Percentiles rank a stretch among this genome's conserved stretches.
phyloP scores from a whole-genome alignment of 2,113 vertebrate genomes.

The Strix aluco region DNA sequence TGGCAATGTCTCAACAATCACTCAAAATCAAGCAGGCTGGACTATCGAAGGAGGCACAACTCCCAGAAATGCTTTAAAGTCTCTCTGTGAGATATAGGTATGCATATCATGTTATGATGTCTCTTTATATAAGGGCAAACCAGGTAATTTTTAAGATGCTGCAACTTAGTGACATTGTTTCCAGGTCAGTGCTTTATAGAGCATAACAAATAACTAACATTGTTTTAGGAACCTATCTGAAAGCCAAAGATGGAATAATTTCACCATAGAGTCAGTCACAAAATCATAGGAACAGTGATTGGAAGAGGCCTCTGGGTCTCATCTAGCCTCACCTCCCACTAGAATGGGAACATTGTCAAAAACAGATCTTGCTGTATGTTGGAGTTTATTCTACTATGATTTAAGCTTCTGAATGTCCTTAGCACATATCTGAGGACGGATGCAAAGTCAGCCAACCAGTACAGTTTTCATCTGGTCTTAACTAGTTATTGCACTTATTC shows the following conservation, averaged over 20 bases:
- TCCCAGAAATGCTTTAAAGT: neutral
- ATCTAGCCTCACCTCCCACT: neutral
- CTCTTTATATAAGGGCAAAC: neutral
- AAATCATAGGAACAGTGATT: neutral
- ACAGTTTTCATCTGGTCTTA: neutral
- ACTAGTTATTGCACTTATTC: neutral
- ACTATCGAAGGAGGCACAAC: neutral
- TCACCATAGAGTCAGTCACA: neutral
- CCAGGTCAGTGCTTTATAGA: neutral
- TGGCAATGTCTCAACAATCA: neutral
- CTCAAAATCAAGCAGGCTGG: neutral
- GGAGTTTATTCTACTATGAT: neutral
- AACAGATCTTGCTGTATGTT: neutral
- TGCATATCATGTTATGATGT: neutral
- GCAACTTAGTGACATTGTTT: neutral
- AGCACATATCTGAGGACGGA: neutral
- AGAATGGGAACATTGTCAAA: neutral
- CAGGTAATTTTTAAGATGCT: neutral
- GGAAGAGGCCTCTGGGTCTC: neutral
- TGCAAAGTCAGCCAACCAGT: neutral
- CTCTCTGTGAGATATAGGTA: neutral
- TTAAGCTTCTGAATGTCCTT: neutral
- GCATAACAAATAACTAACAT: neutral
- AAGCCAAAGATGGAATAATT: neutral
- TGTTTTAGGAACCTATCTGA: neutral